These are phyloP conservation scores for Manis javanica DNA, from an alignment of 2,797 vertebrate genomes.

Conservation along the genomic window DNA sequence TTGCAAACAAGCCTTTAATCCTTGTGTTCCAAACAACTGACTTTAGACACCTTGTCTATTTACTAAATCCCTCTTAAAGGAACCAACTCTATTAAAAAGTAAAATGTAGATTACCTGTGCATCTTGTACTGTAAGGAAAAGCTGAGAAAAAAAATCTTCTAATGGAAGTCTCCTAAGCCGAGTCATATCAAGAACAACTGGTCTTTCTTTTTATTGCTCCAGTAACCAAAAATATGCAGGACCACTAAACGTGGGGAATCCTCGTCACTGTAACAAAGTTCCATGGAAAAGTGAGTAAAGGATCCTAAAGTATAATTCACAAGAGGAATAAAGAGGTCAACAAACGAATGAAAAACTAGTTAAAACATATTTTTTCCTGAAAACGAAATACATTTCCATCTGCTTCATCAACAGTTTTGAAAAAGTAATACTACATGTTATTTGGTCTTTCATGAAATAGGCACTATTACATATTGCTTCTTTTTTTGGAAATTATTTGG, in stretches of 20 bases:
- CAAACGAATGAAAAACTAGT: neutral
- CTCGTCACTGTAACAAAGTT: neutral
- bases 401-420: neutral
- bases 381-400: neutral
- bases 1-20: neutral
- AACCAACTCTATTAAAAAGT: neutral
- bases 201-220: neutral
- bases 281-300: neutral
- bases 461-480: neutral
- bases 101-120: neutral
- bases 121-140: neutral
- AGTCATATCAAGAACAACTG: neutral
- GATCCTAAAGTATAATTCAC: neutral
- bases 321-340: neutral
- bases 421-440: neutral
- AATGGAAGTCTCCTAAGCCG: neutral
- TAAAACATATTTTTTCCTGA: neutral
- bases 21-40: neutral
- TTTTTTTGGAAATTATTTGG: neutral
- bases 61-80: neutral
- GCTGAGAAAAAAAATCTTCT: neutral
- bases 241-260: too few relatives aligned
- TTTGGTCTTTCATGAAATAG: neutral
- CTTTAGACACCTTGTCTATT: neutral
- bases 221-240: neutral